Evolutionary conservation across 1,140 invertebrate genomes (phyloP), one percentile per base, ranked within the genome.

Genomic region (Ips typographus): DNA sequence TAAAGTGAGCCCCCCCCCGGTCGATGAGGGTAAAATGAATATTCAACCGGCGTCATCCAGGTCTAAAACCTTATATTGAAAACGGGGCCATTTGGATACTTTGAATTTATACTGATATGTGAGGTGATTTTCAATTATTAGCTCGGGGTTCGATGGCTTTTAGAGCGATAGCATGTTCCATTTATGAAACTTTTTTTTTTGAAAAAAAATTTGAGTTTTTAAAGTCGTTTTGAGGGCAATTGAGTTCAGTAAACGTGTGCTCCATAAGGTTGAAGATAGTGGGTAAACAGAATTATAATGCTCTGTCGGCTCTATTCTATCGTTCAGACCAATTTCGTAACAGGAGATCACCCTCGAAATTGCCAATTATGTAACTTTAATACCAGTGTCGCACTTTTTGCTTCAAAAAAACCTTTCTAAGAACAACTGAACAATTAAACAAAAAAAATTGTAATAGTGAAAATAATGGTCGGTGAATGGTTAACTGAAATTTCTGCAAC

Each of bases 261-360:
- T 8, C 52, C 37, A 40, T 63, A 49, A 44, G 2, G 7, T 44
- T 40, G 61, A 52, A 63, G 40, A 63, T 52, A 56, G 63, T 56
- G 40, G 42, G 63, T 65, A 65, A 65, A 65, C 63, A 65, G 2
- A 65, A 56, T 65, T 65, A 65, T 3, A 36, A 40, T 40, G 63
- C 40, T 42, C 41, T 40, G 42, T n/a, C 22, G 40, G 40, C 63
- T 40, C 51, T 22, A 43, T 65, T 65, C 40, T 65, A 43, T 52
- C 56, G 55, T 65, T 65, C 55, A 65, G 43, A 65, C 49, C 22
- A 22, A 22, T 22, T 65, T 44, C 51, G 40, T 64, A 43, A 65
- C 22, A 56, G 63, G 63, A 65, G 63, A 65, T 65, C 63, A 56
- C 40, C 40, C 6, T 22, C 42, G 63, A 65, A 65, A 65, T 65